Base-by-base conservation (phyloP, 2,888 invertebrate species). In the Watsonalla binaria region DNA sequence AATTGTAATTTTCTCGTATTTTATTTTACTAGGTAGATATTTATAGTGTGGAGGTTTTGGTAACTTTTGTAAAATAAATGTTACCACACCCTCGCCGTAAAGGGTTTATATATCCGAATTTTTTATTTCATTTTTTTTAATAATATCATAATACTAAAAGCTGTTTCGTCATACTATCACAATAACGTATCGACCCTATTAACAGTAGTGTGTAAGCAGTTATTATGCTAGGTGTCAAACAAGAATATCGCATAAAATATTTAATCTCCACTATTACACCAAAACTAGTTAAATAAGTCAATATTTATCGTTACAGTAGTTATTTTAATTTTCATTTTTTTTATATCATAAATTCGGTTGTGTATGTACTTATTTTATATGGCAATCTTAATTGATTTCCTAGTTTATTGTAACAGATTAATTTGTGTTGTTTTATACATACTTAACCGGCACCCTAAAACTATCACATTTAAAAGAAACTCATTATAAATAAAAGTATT, bases 301-400 rank as follows among this genome's bases (percentile, higher is more conserved):
- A 68, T 68, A 68, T 69, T 68, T 75, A 69, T 68, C 57, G 63
- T 66, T 60, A 56, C 58, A 62, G 54, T 52, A 59, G 53, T 51
- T 46, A 58, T 60, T 62, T 68, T 66, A 67, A 75, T 78, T 76
- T 72, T 64, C 68, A 73, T 71, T 74, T 75, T 76, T 70, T 61
- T 69, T 80, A 80, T 78, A 82, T 78, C 72, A 70, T 82, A 84
- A 78, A 82, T 83, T 88, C 85, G 89, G 88, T 90, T 90, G 87
- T 90, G 90, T 91, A 85, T 90, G 90, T 92, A 92, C 92, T 92
- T 92, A 92, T 92, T 90, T 91, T 73, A 74, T 86, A 85, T 83
- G 76, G 74, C 82, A 83, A 66, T 81, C 76, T 68, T 76, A 70
- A 80, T 81, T 84, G 79, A 74, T 82, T 78, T 74, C 81, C 80